Evolutionary conservation across 2,888 invertebrate genomes (phyloP).

Genomic region (Microdon myrmicae): DNA sequence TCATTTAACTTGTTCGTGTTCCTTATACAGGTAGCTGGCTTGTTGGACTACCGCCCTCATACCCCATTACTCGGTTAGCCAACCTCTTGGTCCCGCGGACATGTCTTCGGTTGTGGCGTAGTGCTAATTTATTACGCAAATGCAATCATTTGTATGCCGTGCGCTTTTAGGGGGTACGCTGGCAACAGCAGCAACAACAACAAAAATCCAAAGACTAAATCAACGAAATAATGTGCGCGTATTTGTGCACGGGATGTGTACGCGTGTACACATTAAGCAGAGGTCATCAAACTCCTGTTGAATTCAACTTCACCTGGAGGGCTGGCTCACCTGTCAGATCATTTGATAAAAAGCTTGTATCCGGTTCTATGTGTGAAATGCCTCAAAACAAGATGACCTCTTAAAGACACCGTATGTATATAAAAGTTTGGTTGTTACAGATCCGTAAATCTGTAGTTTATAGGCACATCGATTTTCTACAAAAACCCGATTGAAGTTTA

Average conservation of each 20-base stretch:
- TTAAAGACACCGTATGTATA: no score
- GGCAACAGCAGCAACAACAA: conserved; percentile 4
- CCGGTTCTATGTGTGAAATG: no score
- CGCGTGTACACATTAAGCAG: conserved; percentile 13
- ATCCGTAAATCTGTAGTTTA: no score
- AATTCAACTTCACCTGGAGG: conserved; percentile 41
- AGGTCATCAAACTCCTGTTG: conserved; percentile 49
- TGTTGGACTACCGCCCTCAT: no score
- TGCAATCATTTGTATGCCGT: conserved; percentile 55
- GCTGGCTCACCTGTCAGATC: conserved; percentile 37
- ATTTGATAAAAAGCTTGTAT: conserved; percentile 7
- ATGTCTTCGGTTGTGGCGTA: conserved; percentile 24
- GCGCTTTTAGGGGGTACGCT: conserved; percentile 38
- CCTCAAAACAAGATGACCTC: no score
- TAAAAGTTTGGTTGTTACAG: no score
- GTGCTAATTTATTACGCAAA: conserved; percentile 58
- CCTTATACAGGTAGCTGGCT: conserved; percentile 31
- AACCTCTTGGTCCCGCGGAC: background rate
- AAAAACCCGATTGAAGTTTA: no score
- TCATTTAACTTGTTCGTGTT: conserved; percentile 54
- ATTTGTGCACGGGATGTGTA: conserved; percentile 2
- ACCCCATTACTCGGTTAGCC: no score
- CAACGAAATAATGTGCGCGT: conserved; percentile 3
- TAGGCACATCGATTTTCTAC: no score
- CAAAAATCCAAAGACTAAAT: conserved; percentile 25